Evolutionary conservation across 2,797 vertebrate species (phyloP).

Genomic region (Macropus fuliginosus): DNA sequence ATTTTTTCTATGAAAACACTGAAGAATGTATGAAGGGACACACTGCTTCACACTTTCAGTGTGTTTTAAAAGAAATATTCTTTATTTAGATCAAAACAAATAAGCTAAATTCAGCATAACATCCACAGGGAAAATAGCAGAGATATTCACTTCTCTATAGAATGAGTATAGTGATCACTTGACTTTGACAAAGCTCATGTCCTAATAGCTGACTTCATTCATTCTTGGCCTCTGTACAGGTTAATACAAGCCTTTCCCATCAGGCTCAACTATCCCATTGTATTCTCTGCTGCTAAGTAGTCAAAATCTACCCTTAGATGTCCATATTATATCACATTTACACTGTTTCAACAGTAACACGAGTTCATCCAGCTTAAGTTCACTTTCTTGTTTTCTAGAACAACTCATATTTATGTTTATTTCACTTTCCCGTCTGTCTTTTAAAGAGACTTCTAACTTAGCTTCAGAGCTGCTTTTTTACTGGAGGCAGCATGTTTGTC

Average conservation of each 20-base stretch:
- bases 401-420: not conserved
- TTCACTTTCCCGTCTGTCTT: not conserved
- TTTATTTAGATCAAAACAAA: not conserved
- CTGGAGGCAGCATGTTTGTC: not conserved
- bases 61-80: not conserved
- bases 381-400: not conserved
- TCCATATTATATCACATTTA: not conserved
- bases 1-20: not conserved
- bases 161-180: not conserved
- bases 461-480: not conserved
- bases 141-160: not conserved
- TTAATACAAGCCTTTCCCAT: not conserved
- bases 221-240: not conserved
- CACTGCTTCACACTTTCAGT: not conserved
- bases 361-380: not conserved
- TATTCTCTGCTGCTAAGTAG: not conserved
- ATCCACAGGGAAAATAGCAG: not conserved
- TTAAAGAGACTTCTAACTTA: not conserved
- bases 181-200: not conserved
- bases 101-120: not conserved
- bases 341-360: not conserved
- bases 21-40: not conserved
- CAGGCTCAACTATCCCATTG: not conserved
- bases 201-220: not conserved
- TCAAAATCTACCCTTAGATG: not conserved